Percentiles rank a stretch among this genome's conserved stretches.
Evolutionary conservation across 1,140 invertebrate genomes (phyloP).

Genomic region (Calephelis nemesis): DNA sequence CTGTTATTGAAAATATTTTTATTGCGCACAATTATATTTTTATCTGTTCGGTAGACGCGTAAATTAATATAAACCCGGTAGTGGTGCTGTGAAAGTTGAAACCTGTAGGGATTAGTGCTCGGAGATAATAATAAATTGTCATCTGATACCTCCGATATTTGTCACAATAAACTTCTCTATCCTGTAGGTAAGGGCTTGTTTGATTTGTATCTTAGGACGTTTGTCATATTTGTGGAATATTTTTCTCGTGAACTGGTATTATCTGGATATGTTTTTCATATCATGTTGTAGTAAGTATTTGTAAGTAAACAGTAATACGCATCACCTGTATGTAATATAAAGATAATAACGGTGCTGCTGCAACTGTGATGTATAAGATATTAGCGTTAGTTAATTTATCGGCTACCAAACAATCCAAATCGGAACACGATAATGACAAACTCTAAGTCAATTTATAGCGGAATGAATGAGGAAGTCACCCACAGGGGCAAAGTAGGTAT

Average conservation of each 20-base stretch:
- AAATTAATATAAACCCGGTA: conserved; percentile 29
- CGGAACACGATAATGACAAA: too few relatives aligned
- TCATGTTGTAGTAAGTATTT: too few relatives aligned
- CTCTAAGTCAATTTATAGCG: too few relatives aligned
- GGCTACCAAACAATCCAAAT: too few relatives aligned
- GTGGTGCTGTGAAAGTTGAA: conserved; percentile 28
- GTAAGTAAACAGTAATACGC: too few relatives aligned
- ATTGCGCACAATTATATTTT: conserved; percentile 17
- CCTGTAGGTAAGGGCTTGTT: conserved; percentile 24
- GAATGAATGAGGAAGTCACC: too few relatives aligned
- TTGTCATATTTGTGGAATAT: background rate
- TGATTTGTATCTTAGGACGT: conserved; percentile 7
- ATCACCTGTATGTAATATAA: too few relatives aligned
- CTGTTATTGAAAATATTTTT: conserved; percentile 14
- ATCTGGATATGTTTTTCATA: too few relatives aligned
- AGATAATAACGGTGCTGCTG: too few relatives aligned
- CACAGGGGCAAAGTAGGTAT: too few relatives aligned
- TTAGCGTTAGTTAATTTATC: too few relatives aligned
- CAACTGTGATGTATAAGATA: too few relatives aligned
- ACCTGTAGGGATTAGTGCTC: conserved; percentile 27
- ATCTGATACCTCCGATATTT: conserved; percentile 35
- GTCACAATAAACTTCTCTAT: conserved; percentile 32
- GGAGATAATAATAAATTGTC: conserved; percentile 39
- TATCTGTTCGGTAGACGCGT: conserved; percentile 16
- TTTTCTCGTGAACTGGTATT: background rate